Evolutionary conservation across 2,888 invertebrate species (phyloP).

Genomic region (Nephrotoma appendiculata): DNA sequence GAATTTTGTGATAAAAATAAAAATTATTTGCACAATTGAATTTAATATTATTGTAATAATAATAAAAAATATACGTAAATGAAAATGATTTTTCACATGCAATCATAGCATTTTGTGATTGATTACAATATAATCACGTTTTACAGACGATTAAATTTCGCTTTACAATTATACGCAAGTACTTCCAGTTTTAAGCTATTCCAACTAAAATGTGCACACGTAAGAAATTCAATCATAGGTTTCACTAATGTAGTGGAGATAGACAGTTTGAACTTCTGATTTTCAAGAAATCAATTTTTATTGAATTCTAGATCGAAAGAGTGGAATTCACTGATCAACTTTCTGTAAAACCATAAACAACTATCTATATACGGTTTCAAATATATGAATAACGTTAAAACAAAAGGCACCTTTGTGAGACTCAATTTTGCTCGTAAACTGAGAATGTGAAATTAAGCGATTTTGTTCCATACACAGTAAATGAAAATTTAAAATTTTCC

Average conservation of each 20-base stretch:
- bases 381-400: no score
- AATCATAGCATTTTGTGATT: not conserved
- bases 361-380: no score
- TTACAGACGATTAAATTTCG: not conserved
- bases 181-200: not conserved
- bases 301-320: no score
- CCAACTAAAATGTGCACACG: not conserved
- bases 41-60: not conserved
- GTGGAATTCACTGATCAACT: no score
- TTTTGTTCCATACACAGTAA: no score
- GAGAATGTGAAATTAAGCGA: no score
- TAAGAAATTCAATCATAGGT: not conserved
- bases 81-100: not conserved
- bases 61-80: not conserved
- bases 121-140: not conserved
- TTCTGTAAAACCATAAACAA: no score
- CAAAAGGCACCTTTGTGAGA: no score
- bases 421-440: no score
- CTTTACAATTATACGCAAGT: not conserved
- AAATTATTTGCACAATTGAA: not conserved
- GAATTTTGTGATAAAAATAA: not conserved
- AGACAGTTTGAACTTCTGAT: no score
- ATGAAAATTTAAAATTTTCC: no score
- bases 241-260: not conserved
- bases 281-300: no score